Base-by-base conservation (phyloP, 2,888 invertebrate genomes). In the Euclidia mi region DNA sequence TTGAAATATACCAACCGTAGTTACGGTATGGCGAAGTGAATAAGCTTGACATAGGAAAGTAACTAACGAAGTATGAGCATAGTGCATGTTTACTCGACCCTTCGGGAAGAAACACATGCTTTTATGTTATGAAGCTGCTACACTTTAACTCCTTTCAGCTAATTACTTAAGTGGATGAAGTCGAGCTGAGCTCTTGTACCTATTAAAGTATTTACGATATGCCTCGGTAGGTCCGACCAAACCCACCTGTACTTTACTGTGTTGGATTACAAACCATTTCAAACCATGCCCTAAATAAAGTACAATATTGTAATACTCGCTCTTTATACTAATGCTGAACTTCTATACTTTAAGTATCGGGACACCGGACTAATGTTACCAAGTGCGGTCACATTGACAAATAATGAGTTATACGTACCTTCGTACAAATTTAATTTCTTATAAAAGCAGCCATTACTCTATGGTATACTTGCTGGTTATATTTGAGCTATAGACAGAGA, bases 91-190 rank as follows among this genome's bases (percentile, higher is more conserved):
- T 32, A 12, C 7, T 29, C 11, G 1, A 7, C 11, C 31, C 31
- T 17, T 15, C 1, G 15, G 10, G n/a, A 20, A 20, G 7, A 20
- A 15, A 40, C 32, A 37, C 37, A 35, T 51, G 1, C 6, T 1
- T 25, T 25, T 25, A 3, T 25, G 20, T 25, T 25, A 25, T 25
- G 20, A 25, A 25, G 20, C 57, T 43, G 42, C 29, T 34, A 41
- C 38, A 38, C 38, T 60, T 66, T 50, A 56, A 55, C 50, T 59
- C 25, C 32, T 11, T 57, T 37, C 37, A 41, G 34, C 44, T 65
- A 65, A 65, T 58, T 69, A 11, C 34, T 25, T 52, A 55, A 58
- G 42, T 56, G 44, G 38, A 69, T 61, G 56, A 61, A 44, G 15
- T 45, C 42, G 40, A 57, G 49, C 50, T 37, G 44, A 40, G 46